Evolutionary conservation across 2,797 vertebrate genomes (phyloP), one percentile per base, ranked within the genome.

Genomic region (Xenentodon cancila): DNA sequence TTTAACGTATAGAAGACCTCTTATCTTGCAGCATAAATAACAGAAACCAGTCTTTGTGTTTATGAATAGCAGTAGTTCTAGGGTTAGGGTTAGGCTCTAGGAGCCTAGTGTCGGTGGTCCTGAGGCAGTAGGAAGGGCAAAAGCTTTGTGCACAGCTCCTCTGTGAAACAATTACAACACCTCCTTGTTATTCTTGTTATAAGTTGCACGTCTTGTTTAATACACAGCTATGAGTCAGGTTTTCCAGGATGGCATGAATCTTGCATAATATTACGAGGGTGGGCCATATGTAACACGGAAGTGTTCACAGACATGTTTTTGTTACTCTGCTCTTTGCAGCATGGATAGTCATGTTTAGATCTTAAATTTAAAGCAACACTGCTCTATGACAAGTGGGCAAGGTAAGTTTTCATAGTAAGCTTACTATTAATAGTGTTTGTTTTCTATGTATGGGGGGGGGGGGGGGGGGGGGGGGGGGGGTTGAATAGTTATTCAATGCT

Each of bases 201-300:
- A 5, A 25, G 3, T 25, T 25, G 25, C 25, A 25, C 25, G 3
- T 25, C 5, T 25, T 25, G 25, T 25, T 25, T 25, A 25, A 25
- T 25, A 25, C 25, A 25, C 3, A 25, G 25, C 25, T 25, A 25
- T 25, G 25, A 25, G 3, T 25, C 25, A 25, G 5, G 25, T 25
- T 25, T 25, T 25, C 25, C 25, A 25, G 25, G 25, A 25, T 5
- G 25, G 25, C 25, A 25, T 25, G 25, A 25, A 25, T 25, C 25
- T 25, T 25, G 25, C 25, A 25, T 25, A 25, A 25, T 25, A 32
- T 19, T 30, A 4, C 42, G 32, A 27, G 63, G 66, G 63, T 32
- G 63, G 25, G 30, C 53, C 54, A 51, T 45, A 47, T 48, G 5
- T 59, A 59, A 65, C 34, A 34, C 59, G 65, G 63, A 73, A 65